Evolutionary conservation across 1,140 invertebrate species (phyloP), one percentile per base, ranked within the genome.

Genomic region (Paraescarpia echinospica): DNA sequence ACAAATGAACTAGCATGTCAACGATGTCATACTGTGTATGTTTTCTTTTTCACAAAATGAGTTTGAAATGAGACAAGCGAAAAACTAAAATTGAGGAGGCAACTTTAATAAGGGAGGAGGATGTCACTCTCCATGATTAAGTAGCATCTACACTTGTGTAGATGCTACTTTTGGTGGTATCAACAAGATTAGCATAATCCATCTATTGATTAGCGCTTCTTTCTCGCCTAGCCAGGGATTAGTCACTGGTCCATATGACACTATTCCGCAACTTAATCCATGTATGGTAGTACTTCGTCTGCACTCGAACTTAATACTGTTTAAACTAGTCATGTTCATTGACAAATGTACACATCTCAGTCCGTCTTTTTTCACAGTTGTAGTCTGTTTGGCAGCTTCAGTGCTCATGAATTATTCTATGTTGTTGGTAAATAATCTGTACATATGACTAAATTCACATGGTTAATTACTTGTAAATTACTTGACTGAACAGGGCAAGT

Each of bases 301-400:
- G 22, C 59, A 90, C 33, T 35, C 33, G 33, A 33, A 33, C 89
- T 35, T 89, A 89, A 34, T 34, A 5, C n/a, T 33, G 12, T 34
- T 9, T 6, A 35, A 31, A 33, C 33, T 89, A 31, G 9, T 59
- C 92, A 91, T 27, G 14, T n/a, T 34, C 34, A 77, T 33, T 22
- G 33, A 18, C 33, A 93, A 92, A 91, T 33, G 35, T 35, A 91
- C 90, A 91, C 27, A 91, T 22, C 35, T 91, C 35, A 35, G 22
- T 22, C 90, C 18, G 34, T 18, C 90, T 91, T 91, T 22, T 91
- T 33, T 34, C 89, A 35, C 35, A 92, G 34, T 92, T 12, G 27
- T 77, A 27, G 14, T 77, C 59, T 77, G 59, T 31, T 77, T 77
- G 59, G 27, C 59, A 33, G 2, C 51, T 33, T 92, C n/a, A 59